These are phyloP conservation scores for Steinernema carpocapsae DNA, from an alignment of 2,888 invertebrate species.

Conservation along the genomic window DNA sequence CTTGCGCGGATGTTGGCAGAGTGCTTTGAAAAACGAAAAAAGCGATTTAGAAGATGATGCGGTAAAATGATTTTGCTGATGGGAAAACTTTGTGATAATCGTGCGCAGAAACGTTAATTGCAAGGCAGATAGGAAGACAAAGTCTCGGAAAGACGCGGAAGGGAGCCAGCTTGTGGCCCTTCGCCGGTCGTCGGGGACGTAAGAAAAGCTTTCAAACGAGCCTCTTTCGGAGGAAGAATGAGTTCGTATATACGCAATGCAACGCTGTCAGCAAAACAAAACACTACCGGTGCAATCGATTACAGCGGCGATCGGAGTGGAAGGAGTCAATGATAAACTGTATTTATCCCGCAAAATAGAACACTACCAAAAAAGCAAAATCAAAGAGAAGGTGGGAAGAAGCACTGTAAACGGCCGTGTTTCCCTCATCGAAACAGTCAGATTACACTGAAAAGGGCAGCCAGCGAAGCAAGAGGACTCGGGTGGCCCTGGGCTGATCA, in stretches of 20 bases:
- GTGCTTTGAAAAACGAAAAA: background rate
- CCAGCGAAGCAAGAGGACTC: background rate
- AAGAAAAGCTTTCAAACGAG: constrained; percentile 8
- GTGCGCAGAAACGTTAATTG: background rate
- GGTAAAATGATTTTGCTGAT: background rate
- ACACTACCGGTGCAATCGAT: constrained; percentile 23
- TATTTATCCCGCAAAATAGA: background rate
- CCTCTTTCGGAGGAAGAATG: constrained; percentile 14
- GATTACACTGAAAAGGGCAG: constrained; percentile 15
- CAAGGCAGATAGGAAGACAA: background rate
- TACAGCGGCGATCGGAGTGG: background rate
- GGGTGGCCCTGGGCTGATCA: background rate
- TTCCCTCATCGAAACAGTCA: background rate
- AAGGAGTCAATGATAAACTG: constrained; percentile 1
- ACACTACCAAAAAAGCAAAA: background rate
- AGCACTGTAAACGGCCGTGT: background rate
- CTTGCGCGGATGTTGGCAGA: background rate
- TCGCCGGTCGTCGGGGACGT: background rate
- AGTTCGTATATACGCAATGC: constrained; percentile 27
- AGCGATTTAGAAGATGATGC: constrained; percentile 1
- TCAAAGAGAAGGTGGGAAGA: background rate
- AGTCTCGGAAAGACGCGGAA: background rate
- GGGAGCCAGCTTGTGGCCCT: background rate
- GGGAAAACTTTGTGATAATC: background rate
- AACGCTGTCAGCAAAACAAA: constrained; percentile 27